Conservation (phyloP, 1,140 invertebrate species). For the Zaprionus camerounensis region DNA sequence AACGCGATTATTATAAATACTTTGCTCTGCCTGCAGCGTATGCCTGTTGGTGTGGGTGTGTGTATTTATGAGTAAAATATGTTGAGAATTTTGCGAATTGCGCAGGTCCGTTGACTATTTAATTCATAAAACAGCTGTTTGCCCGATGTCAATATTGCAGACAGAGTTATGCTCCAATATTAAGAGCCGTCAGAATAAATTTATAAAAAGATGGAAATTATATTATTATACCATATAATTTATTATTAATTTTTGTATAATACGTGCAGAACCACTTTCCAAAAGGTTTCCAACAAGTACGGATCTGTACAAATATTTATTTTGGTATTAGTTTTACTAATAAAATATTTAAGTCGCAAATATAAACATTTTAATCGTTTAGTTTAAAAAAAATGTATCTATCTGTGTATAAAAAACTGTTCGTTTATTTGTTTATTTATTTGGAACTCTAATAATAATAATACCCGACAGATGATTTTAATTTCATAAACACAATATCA, state of each 20-base stretch:
- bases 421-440: background rate
- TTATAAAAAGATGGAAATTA: background rate
- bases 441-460: background rate
- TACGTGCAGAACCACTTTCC: too few species aligned
- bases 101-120: conserved; percentile 6
- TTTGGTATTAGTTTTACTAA: background rate
- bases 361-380: background rate
- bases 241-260: background rate
- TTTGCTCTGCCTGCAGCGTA: background rate
- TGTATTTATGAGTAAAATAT: conserved; percentile 9
- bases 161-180: background rate
- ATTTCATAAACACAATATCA: conserved; percentile 1
- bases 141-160: conserved; percentile 2
- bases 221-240: too few species aligned
- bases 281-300: too few species aligned
- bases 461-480: background rate
- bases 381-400: background rate
- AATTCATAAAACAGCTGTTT: conserved; percentile 11
- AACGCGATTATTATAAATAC: background rate
- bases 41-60: background rate
- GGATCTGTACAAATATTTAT: background rate
- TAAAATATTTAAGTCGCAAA: background rate
- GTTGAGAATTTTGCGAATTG: background rate
- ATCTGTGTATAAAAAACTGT: background rate
- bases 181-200: conserved; percentile 1